phyloP scores from a whole-genome alignment of 2,113 vertebrate species.

The Diglossa brunneiventris region DNA sequence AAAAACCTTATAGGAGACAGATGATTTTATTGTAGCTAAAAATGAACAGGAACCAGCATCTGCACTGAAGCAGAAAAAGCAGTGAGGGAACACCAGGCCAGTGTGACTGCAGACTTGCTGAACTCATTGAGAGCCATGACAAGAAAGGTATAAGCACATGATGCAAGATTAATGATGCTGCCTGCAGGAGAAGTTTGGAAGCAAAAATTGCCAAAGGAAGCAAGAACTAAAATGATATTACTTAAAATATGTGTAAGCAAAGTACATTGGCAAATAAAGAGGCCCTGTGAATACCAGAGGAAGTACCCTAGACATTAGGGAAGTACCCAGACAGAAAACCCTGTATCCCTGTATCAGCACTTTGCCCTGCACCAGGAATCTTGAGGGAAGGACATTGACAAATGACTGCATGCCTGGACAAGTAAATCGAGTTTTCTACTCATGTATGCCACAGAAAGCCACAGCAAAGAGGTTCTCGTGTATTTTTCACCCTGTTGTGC shows the following conservation, averaged over 20 bases:
- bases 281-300: background rate
- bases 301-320: background rate
- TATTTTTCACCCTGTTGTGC: background rate
- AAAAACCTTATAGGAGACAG: background rate
- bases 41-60: background rate
- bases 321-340: background rate
- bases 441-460: background rate
- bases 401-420: background rate
- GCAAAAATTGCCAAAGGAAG: background rate
- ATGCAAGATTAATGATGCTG: conserved; percentile 42
- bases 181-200: background rate
- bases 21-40: background rate
- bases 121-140: background rate
- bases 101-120: background rate
- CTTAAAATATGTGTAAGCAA: background rate
- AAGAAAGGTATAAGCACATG: background rate
- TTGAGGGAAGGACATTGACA: background rate
- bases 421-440: conserved; percentile 10
- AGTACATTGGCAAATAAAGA: background rate
- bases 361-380: background rate
- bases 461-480: background rate
- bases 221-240: background rate
- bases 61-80: conserved; percentile 31
- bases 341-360: background rate
- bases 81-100: background rate